Evolutionary conservation across 2,797 vertebrate genomes (phyloP).

Genomic region (Dicrostonyx torquatus): DNA sequence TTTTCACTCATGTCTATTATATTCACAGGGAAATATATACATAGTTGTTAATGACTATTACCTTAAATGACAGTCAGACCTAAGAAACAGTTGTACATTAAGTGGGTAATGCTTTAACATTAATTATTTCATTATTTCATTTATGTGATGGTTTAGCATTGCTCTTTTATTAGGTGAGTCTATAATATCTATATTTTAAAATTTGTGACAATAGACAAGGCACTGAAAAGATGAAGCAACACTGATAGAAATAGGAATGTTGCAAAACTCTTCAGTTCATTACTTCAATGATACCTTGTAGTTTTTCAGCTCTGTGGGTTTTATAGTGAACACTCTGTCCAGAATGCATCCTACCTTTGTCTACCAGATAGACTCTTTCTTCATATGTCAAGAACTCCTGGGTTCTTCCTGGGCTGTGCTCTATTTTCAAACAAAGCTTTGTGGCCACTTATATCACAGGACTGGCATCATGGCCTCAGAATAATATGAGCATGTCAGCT

Average conservation of each 20-base stretch:
- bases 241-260: background rate
- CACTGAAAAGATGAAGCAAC: background rate
- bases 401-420: background rate
- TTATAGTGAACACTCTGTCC: background rate
- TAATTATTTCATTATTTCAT: background rate
- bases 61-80: background rate
- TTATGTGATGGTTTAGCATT: background rate
- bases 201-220: background rate
- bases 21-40: background rate
- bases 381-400: background rate
- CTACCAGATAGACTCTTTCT: background rate
- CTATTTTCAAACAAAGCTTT: background rate
- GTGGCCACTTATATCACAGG: background rate
- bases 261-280: background rate
- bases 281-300: background rate
- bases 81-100: background rate
- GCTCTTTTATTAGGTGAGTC: background rate
- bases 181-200: background rate
- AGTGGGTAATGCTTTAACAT: slow-evolving; percentile 9
- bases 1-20: background rate
- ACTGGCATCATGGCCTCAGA: background rate
- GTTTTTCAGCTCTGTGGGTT: background rate
- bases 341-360: background rate
- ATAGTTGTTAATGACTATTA: background rate
- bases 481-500: background rate